phyloP scores from a whole-genome alignment of 2,888 invertebrate species.

The Ectemnius continuus region DNA sequence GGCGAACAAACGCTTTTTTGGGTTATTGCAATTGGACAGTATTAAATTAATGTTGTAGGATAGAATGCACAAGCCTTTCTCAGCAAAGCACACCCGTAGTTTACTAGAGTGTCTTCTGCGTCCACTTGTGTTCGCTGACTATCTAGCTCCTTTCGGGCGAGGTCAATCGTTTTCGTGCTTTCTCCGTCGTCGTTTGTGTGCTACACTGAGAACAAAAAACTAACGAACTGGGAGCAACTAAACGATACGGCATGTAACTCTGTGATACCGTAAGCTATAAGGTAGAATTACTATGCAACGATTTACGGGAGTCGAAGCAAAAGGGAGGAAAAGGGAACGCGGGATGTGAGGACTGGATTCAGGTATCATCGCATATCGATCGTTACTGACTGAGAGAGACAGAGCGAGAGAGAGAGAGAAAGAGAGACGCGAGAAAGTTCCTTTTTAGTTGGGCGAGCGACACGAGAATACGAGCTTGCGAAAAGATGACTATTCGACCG shows the following conservation, averaged over 20 bases:
- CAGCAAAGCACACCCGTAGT: neutral
- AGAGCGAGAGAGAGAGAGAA: conserved; percentile 4
- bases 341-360: too few relatives aligned
- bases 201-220: conserved; percentile 40
- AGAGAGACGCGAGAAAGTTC: conserved; percentile 15
- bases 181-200: conserved; percentile 42
- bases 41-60: conserved; percentile 31
- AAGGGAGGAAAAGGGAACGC: conserved; percentile 20
- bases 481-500: conserved; percentile 6
- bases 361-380: too few relatives aligned
- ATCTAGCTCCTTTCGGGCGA: conserved; percentile 21
- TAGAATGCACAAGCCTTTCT: neutral
- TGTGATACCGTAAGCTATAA: conserved; percentile 77
- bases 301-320: conserved; percentile 49
- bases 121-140: conserved; percentile 14
- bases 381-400: neutral
- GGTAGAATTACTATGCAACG: conserved; percentile 75
- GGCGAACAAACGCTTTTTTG: neutral
- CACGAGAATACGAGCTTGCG: neutral
- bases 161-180: conserved; percentile 35
- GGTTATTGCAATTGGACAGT: conserved; percentile 26
- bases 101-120: conserved; percentile 41
- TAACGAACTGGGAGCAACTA: conserved; percentile 64
- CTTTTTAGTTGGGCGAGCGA: conserved; percentile 16
- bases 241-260: conserved; percentile 76